Evolutionary conservation across 2,888 invertebrate species (phyloP).

Genomic region (Hydroisotoma schaefferi): DNA sequence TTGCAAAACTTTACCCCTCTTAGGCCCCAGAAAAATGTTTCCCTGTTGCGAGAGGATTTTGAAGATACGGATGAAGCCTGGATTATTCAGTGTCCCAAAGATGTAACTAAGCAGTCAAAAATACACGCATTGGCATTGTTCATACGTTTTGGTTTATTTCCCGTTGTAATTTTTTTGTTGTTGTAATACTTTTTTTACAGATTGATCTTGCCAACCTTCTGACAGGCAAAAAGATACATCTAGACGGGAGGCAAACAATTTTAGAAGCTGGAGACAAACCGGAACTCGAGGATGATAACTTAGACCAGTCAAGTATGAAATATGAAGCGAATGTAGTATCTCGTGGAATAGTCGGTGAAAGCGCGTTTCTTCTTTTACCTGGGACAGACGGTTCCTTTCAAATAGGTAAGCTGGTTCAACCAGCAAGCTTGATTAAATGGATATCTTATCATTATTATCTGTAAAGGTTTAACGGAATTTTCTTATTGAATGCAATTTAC

Average conservation of each 20-base stretch:
- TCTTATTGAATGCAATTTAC: background rate
- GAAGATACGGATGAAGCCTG: conserved; percentile 26
- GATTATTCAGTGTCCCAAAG: conserved; percentile 31
- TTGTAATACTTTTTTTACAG: background rate
- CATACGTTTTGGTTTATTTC: background rate
- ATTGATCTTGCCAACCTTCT: background rate
- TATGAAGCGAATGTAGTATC: conserved; percentile 19
- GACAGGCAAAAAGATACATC: background rate
- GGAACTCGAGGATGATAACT: background rate
- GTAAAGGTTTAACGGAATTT: background rate
- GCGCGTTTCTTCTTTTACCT: conserved; percentile 23
- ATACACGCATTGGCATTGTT: background rate
- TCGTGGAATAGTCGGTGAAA: conserved; percentile 11
- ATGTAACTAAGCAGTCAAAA: conserved; percentile 20
- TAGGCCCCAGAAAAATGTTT: conserved; percentile 3
- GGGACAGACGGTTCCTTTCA: conserved; percentile 19
- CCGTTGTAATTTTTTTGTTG: background rate
- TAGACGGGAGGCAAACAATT: conserved; percentile 6
- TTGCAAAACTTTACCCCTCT: conserved; percentile 14
- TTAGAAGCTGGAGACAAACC: conserved; percentile 11
- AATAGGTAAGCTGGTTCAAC: conserved; percentile 20
- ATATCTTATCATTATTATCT: background rate
- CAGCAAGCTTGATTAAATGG: no score
- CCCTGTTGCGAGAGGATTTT: conserved; percentile 16
- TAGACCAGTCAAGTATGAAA: background rate